Base-by-base conservation (phyloP, 2,888 invertebrate genomes). In the Pachymerium ferrugineum region DNA sequence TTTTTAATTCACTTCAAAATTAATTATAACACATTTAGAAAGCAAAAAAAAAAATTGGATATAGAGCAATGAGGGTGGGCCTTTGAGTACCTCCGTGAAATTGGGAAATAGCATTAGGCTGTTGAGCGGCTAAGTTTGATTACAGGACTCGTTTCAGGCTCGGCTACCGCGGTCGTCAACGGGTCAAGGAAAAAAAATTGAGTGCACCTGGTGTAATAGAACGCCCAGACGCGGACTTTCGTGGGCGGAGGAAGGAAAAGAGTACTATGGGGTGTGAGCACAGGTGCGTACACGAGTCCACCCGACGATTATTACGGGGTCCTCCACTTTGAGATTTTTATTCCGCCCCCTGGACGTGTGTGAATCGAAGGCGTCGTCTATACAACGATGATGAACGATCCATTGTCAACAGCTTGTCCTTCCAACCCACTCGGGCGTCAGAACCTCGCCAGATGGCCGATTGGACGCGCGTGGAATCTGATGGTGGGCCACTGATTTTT, bases 371-470 rank as follows among this genome's bases (percentile, higher is more conserved):
- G 47, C 47, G 47, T 54, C 47, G 47, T 54, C 47, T 22, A 54
- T 54, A 22, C 47, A 54, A 54, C 68, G 31, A 68, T 68, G 68
- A 68, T 68, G 68, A 68, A 68, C 31, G 68, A 29, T 31, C 68
- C 68, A 68, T 68, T 68, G 68, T 68, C 68, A 68, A 31, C 68
- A 68, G 29, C 68, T 68, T 31, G 68, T 68, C 68, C 31, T 29
- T 31, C 68, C 68, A 16, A 25, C 31, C 31, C 68, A 31, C 29
- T n/a, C 68, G 68, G n/a, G 25, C 68, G 28, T 68, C 68, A 68
- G 29, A 22, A 22, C 31, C 29, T 70, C 70, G 70, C 70, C 70
- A 70, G 70, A 70, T 70, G 70, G 70, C 70, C 70, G 35, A 70
- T 70, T 70, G 31, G 70, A 31, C 22, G 30, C 70, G 70, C 30